Conservation (phyloP, 2,888 invertebrate genomes). For the Athalia cordata region DNA sequence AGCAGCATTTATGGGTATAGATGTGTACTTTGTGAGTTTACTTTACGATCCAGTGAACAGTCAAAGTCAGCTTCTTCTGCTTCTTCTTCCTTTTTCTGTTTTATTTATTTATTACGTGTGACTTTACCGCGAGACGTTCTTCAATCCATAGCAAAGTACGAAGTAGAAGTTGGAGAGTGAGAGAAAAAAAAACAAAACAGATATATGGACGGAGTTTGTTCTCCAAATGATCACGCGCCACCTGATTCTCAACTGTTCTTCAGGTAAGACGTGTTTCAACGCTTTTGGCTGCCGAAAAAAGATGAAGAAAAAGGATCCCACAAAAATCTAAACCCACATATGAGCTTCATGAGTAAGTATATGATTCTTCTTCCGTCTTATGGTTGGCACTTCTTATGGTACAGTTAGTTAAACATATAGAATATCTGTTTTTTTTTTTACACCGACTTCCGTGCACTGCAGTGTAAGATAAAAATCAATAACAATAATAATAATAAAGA, state of each 20-base stretch:
- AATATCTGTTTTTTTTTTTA: no score
- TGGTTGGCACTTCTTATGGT: no score
- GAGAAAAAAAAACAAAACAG: not conserved
- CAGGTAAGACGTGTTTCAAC: not conserved
- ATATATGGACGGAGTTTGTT: not conserved
- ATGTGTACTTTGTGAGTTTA: not conserved
- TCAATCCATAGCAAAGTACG: not conserved
- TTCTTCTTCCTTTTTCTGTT: not conserved
- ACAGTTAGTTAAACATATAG: no score
- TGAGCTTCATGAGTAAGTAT: no score
- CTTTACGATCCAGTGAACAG: constrained; percentile 21
- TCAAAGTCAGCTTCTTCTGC: not conserved
- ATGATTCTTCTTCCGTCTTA: no score
- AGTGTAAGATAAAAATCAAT: no score
- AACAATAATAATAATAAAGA: no score
- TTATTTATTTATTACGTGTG: constrained; percentile 41
- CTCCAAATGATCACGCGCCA: not conserved
- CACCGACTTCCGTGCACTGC: no score
- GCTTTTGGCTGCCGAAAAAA: no score
- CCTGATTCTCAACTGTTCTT: not conserved
- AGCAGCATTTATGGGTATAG: not conserved
- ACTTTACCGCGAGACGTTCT: constrained; percentile 7
- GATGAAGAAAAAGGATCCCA: no score
- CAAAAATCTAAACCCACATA: no score
- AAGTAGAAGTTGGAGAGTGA: no score